Percentiles rank a stretch among this genome's conserved stretches.
phyloP scores from a whole-genome alignment of 2,888 invertebrate genomes.

The Gari tellinella region DNA sequence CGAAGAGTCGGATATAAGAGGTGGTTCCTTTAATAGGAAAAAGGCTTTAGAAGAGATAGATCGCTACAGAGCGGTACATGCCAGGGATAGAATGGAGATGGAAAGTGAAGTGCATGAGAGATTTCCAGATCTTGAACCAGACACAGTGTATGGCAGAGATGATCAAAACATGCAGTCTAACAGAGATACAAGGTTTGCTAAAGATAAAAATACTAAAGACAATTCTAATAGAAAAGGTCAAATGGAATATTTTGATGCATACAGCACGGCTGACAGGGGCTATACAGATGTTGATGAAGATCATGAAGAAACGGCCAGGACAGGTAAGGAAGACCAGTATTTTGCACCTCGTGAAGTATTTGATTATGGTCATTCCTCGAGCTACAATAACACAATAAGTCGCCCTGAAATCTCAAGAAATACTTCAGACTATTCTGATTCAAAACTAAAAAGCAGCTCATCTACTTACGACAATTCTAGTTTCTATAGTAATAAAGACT shows the following conservation, averaged over 20 bases:
- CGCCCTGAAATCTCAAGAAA: too few relatives aligned
- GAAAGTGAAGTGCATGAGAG: too few relatives aligned
- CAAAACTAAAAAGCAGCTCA: too few relatives aligned
- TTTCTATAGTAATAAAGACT: too few relatives aligned
- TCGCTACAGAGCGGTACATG: constrained; percentile 6
- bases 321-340: background rate
- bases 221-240: background rate
- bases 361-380: too few relatives aligned
- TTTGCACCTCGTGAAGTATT: too few relatives aligned
- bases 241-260: constrained; percentile 1
- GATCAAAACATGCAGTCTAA: background rate
- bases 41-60: constrained; percentile 48
- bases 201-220: background rate
- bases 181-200: constrained; percentile 1
- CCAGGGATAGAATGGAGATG: too few relatives aligned
- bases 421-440: too few relatives aligned
- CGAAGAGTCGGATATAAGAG: background rate
- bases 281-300: background rate
- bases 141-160: background rate
- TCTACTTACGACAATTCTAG: too few relatives aligned
- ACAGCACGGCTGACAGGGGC: background rate
- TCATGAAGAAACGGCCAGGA: background rate
- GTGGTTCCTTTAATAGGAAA: constrained; percentile 9
- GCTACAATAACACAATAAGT: too few relatives aligned
- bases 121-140: background rate